phyloP scores from a whole-genome alignment of 2,797 vertebrate genomes.

The Poeciliopsis gracilis region DNA sequence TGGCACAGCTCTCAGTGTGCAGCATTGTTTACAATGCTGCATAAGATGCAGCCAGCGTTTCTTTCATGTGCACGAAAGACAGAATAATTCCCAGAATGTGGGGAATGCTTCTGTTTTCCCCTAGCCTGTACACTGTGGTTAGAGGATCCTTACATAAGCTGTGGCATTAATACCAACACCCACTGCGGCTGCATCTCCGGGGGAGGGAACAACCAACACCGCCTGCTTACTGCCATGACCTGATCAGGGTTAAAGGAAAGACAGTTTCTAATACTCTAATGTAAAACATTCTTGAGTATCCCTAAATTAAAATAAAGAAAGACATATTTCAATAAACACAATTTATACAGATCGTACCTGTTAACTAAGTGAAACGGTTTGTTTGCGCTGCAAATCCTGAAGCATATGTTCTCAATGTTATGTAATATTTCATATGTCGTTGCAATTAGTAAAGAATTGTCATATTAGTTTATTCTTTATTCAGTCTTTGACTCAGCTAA shows the following conservation, averaged over 20 bases:
- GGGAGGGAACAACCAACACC: background rate
- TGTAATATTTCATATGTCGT: background rate
- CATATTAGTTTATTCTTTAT: slow-evolving; percentile 81
- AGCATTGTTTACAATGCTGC: slow-evolving; percentile 20
- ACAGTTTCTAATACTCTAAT: background rate
- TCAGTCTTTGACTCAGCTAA: slow-evolving; percentile 76
- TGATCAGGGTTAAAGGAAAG: slow-evolving; percentile 5
- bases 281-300: background rate
- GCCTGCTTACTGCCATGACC: slow-evolving; percentile 7
- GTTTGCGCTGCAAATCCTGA: background rate
- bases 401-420: background rate
- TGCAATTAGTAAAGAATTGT: background rate
- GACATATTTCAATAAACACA: background rate
- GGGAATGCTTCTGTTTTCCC: slow-evolving; percentile 61
- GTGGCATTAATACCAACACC: slow-evolving; percentile 32
- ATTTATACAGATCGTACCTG: background rate
- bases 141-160: slow-evolving; percentile 46
- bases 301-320: background rate
- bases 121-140: slow-evolving; percentile 52
- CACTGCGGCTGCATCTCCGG: slow-evolving; percentile 8
- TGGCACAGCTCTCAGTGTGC: slow-evolving; percentile 13
- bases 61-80: slow-evolving; percentile 61
- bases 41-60: slow-evolving; percentile 25
- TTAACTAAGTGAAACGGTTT: background rate
- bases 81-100: slow-evolving; percentile 73